Conservation (phyloP, 2,113 vertebrate genomes). For the Saimiri boliviensis region DNA sequence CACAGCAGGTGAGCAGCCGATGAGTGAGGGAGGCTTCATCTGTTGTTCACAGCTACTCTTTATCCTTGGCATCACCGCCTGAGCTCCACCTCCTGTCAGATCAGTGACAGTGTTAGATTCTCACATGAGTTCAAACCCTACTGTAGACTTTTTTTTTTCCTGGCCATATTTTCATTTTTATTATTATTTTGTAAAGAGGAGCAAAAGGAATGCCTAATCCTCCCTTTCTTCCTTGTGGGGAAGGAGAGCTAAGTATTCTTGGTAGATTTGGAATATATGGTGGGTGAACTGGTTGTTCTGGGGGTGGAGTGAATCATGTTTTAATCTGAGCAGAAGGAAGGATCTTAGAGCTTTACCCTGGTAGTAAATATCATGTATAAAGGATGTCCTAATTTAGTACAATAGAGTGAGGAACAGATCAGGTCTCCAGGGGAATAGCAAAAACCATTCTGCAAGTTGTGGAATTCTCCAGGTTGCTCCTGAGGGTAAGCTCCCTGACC, state of each 20-base stretch:
- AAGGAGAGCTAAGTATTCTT: neutral
- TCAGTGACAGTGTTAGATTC: no score
- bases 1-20: no score
- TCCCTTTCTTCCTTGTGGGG: neutral
- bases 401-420: neutral
- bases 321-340: neutral
- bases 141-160: no score
- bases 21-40: no score
- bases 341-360: constrained; percentile 10
- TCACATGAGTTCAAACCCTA: no score
- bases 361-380: constrained; percentile 3
- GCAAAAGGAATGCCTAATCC: neutral
- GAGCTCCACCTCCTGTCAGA: no score
- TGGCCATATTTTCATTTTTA: neutral
- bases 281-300: neutral
- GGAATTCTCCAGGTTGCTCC: neutral
- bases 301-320: neutral
- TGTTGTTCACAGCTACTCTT: no score
- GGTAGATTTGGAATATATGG: neutral
- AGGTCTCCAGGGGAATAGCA: neutral
- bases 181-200: neutral
- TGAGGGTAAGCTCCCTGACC: neutral
- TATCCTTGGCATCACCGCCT: no score
- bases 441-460: neutral
- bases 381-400: neutral